phyloP scores from a whole-genome alignment of 1,140 invertebrate genomes.

The Manduca sexta region DNA sequence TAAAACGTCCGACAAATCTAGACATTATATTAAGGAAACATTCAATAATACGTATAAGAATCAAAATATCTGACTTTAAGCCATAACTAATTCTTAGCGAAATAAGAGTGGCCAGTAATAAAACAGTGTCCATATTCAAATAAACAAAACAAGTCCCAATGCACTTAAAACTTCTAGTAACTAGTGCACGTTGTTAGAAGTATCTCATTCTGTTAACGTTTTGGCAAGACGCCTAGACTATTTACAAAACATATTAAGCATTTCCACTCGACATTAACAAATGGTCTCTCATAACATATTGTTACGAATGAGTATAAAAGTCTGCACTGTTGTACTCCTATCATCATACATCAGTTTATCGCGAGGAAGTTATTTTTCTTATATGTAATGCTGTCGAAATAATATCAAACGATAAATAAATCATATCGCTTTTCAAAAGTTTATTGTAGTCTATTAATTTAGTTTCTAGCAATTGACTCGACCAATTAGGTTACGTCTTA shows the following conservation, averaged over 20 bases:
- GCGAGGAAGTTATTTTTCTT: not conserved
- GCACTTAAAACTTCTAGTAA: conserved; percentile 1
- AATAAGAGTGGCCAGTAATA: too few species aligned
- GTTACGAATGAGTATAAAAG: conserved; percentile 14
- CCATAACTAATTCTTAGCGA: too few species aligned
- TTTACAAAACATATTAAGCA: conserved; percentile 22
- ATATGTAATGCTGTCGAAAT: too few species aligned
- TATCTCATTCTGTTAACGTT: not conserved
- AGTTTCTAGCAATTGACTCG: too few species aligned
- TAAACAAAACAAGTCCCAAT: not conserved
- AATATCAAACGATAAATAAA: too few species aligned
- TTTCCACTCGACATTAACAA: conserved; percentile 24
- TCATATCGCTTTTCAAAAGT: too few species aligned
- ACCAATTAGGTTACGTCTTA: too few species aligned
- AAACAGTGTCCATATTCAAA: too few species aligned
- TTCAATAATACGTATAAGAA: too few species aligned
- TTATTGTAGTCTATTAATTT: conserved; percentile 5
- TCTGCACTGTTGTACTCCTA: not conserved
- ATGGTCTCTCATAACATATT: conserved; percentile 19
- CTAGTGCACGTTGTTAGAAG: not conserved
- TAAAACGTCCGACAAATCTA: too few species aligned
- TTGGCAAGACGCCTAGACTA: conserved; percentile 8
- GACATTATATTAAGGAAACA: too few species aligned
- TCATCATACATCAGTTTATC: conserved; percentile 1
- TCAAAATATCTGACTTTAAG: too few species aligned